Percentiles rank a stretch among this genome's conserved stretches.
Conservation (phyloP, 2,797 vertebrate species). For the Staurois parvus region DNA sequence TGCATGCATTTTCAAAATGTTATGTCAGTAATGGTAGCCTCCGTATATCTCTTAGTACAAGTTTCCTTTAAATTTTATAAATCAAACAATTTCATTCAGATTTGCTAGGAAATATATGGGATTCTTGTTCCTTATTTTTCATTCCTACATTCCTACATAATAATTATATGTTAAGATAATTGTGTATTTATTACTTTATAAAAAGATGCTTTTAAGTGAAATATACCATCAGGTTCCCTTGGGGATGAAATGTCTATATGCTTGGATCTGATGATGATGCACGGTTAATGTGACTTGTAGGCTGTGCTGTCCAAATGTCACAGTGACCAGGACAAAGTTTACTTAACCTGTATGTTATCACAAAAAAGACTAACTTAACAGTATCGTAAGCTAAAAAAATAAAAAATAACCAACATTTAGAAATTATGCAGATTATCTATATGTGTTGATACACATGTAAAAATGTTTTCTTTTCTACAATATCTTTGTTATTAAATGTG, state of each 20-base stretch:
- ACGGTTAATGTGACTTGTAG: background rate
- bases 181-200: background rate
- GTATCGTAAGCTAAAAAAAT: background rate
- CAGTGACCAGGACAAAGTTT: constrained; percentile 67
- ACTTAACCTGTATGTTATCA: constrained; percentile 47
- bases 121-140: background rate
- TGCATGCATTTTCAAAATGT: too few species aligned
- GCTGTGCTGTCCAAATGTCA: constrained; percentile 59
- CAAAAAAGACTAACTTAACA: constrained; percentile 37
- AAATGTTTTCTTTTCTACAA: background rate
- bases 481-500: background rate
- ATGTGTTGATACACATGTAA: background rate
- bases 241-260: too few species aligned
- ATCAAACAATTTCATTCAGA: too few species aligned
- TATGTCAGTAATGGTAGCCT: too few species aligned
- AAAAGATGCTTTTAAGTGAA: background rate
- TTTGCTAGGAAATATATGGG: too few species aligned
- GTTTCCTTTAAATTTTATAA: too few species aligned
- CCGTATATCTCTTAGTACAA: too few species aligned
- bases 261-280: background rate
- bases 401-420: background rate
- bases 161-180: background rate
- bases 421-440: background rate
- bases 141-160: background rate
- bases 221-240: background rate